Base-by-base conservation (phyloP, 2,888 invertebrate species). In the Deroplatys truncata region DNA sequence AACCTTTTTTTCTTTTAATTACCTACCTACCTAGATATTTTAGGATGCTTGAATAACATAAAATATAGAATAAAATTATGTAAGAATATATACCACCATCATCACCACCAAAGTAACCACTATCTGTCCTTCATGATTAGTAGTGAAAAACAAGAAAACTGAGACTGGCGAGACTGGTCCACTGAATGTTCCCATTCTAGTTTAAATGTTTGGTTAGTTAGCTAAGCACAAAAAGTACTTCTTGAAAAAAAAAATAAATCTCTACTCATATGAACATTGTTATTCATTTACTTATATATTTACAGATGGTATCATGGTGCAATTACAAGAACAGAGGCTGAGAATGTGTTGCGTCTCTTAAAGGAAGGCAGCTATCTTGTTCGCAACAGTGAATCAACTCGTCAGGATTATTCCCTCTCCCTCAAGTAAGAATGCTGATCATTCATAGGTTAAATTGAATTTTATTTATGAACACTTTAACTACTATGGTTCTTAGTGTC, bases 291-390 rank as follows among this genome's bases (percentile, higher is more conserved):
- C 25, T 89, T 89, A 72, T 86, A 91, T 91, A 84, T 90, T 88
- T 92, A 0, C 92, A 97, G 97, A 92, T 99, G 99, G 99, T 99
- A 98, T 94, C 99, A 99, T 93, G 99, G 99, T 91, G 97, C 98
- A 91, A 97, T 99, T 91, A 97, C 98, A 88, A 95, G 99, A 92
- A 95, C 97, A 90, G 98, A 98, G 94, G 99, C 99, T 86, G 99
- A 99, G 94, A 96, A 96, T 93, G 96, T 98, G 91, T 94, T 99
- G 88, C 94, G 98, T 92, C 95, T 97, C 89, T 95, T 98, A 88
- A 95, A 96, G 91, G 98, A 99, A 94, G 99, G 99, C 91, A 98
- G 98, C 92, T 99, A 98, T 94, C 95, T 99, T 92, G 98, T 99
- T 90, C 95, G 99, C 92, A 98, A 98, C 93, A 98, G 98, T 93